Base-by-base conservation (phyloP, 2,797 vertebrate species). In the Intellagama lesueurii region DNA sequence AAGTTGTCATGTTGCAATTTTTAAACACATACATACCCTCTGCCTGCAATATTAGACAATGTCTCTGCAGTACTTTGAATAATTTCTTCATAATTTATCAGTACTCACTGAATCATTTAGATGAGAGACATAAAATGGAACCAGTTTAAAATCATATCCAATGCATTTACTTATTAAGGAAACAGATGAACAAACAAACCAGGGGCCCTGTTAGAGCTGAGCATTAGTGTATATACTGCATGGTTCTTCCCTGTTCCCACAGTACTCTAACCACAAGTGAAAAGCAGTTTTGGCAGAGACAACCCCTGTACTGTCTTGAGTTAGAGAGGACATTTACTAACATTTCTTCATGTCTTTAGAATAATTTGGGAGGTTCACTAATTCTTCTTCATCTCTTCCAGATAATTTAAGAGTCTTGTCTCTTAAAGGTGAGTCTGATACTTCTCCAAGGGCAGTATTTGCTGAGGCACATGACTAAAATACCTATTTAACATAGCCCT, bases 1-100 rank as follows among this genome's bases (percentile, higher is more conserved):
- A 49, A 40, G 1, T 75, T 60, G 44, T 2, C 0, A 0, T 0
- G 0, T 16, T 88, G 19, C 69, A 30, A 7, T 79, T 68, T 49
- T 78, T 81, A 2, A 56, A n/a, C n/a, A 78, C 35, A 72, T 11
- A 70, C 0, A 1, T 28, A 72, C 11, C 64, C 70, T 14, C 70
- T 47, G 49, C 69, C 26, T 64, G 49, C 22, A 73, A 49, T 30
- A 26, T 17, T 49, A 11, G 7, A 70, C 12, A 83, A 64, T 47
- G n/a, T 47, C 14, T 60, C 49, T 60, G 6, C 24, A 24, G 3
- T 32, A 80, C 7, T 85, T 32, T 49, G 14, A 85, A 35, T 24
- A 35, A 60, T 11, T 40, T 70, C 14, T 1, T 68, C 11, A 35
- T 12, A 80, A 19, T 24, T n/a, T 24, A 12, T 76, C 70, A 60